These are phyloP conservation scores for Calypte anna DNA, from an alignment of 2,113 vertebrate genomes.

Conservation along the genomic window DNA sequence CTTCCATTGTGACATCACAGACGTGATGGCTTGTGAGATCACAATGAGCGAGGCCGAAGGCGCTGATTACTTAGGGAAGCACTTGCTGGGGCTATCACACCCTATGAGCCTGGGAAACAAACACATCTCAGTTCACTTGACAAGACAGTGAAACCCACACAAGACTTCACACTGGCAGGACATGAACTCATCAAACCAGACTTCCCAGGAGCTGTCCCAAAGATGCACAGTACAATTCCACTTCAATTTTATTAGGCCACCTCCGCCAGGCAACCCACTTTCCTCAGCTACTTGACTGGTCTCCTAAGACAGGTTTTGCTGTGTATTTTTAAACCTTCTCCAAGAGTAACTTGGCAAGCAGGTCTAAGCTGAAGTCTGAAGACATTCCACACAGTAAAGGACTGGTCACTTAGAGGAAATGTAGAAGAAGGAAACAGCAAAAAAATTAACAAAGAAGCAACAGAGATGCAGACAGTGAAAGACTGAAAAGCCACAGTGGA, in stretches of 20 bases:
- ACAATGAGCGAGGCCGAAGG: constrained; percentile 27
- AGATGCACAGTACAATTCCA: constrained; percentile 22
- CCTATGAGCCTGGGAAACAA: constrained; percentile 49
- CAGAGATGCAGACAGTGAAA: not conserved
- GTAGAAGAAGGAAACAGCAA: constrained; percentile 14
- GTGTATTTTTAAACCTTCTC: constrained; percentile 48
- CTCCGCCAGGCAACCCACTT: constrained; percentile 36
- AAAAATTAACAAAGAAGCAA: constrained; percentile 32
- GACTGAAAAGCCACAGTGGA: not conserved
- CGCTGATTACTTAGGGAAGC: not conserved
- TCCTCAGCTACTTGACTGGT: constrained; percentile 28
- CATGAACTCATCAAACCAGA: not conserved
- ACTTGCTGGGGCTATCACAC: constrained; percentile 3
- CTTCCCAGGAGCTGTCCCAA: not conserved
- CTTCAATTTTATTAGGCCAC: constrained; percentile 47
- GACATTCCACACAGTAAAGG: constrained; percentile 17
- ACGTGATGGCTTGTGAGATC: constrained; percentile 44
- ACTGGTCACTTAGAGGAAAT: not conserved
- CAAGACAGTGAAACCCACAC: not conserved
- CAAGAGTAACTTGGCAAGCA: not conserved
- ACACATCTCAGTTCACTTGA: constrained; percentile 41
- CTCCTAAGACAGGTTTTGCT: constrained; percentile 54
- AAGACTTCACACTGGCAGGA: not conserved
- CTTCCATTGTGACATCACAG: constrained; percentile 59
- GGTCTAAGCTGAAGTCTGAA: constrained; percentile 39